Evolutionary conservation across 2,797 vertebrate species (phyloP), one percentile per base, ranked within the genome.

Genomic region (Apogon talboti): DNA sequence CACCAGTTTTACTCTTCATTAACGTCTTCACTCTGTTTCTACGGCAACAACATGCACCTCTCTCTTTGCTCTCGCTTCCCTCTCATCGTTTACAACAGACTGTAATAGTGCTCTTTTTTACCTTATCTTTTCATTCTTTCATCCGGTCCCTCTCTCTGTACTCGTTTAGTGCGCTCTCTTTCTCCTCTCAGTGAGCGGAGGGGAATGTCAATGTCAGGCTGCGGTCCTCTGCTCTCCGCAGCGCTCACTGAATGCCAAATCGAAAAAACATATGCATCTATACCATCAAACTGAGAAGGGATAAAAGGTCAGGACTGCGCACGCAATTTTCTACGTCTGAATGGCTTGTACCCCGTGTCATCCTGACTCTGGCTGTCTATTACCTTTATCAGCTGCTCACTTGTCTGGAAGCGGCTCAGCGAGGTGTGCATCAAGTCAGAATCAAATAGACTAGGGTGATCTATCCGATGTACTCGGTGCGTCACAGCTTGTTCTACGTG

Each of bases 1-100:
- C 50, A 53, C 58, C 75, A 61, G 47, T 41, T 58, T 37, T 28
- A 49, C 51, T 51, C 43, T 68, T 55, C 46, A 54, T 81, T 56
- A 45, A 19, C 35, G 58, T 53, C 77, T 55, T 51, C 13, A 37
- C 66, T 82, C 71, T 0, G 83, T 90, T 90, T 76, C 83, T 86
- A 91, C 63, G 55, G 84, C 72, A 87, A 88, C 85, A 33, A 60
- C 56, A 66, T 33, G 56, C 62, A 70, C 66, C 19, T 18, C 46
- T 68, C 41, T 53, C 6, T 37, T 42, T 42, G 0, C 78, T 65
- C 54, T 57, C 9, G 2, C 58, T 67, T 47, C 60, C 57, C 60
- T 69, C n/a, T 4, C 11, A 16, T 55, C 61, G 67, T 84, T 84
- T 67, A 85, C 66, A 60, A 67, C 66, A 28, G 30, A 53, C 30